These are phyloP conservation scores for Andrena hattorfiana DNA, from an alignment of 2,888 invertebrate species.

Conservation along the genomic window DNA sequence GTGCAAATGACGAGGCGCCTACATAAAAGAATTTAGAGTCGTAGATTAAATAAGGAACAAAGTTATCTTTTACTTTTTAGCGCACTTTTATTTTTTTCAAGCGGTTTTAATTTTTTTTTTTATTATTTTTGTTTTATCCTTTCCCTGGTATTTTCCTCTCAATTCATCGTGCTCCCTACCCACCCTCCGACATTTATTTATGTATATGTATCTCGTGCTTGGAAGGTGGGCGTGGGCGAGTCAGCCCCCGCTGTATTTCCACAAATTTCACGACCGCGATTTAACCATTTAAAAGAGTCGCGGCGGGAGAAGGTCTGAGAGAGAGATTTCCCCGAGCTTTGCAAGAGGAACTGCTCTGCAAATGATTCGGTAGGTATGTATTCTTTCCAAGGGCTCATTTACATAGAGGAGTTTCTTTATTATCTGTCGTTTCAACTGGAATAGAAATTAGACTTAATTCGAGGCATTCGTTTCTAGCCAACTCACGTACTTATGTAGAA, in stretches of 20 bases:
- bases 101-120: too few species aligned
- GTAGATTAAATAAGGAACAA: too few species aligned
- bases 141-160: too few species aligned
- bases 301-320: too few species aligned
- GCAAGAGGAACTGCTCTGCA: neutral
- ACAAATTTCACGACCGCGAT: conserved; percentile 26
- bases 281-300: conserved; percentile 33
- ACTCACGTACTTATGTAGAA: too few species aligned
- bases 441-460: conserved; percentile 53
- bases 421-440: neutral
- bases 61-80: too few species aligned
- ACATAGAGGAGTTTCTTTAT: neutral
- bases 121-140: too few species aligned
- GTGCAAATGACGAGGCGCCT: too few species aligned
- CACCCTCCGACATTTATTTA: too few species aligned
- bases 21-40: too few species aligned
- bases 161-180: too few species aligned
- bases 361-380: neutral
- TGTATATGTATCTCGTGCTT: neutral
- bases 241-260: neutral
- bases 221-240: neutral
- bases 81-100: too few species aligned
- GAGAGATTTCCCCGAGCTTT: neutral
- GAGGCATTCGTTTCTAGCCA: conserved; percentile 36
- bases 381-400: neutral